Conservation (phyloP, 30 jellyfish, hydroid and myxozoan genomes). For the Nemopilema nomurai region DNA sequence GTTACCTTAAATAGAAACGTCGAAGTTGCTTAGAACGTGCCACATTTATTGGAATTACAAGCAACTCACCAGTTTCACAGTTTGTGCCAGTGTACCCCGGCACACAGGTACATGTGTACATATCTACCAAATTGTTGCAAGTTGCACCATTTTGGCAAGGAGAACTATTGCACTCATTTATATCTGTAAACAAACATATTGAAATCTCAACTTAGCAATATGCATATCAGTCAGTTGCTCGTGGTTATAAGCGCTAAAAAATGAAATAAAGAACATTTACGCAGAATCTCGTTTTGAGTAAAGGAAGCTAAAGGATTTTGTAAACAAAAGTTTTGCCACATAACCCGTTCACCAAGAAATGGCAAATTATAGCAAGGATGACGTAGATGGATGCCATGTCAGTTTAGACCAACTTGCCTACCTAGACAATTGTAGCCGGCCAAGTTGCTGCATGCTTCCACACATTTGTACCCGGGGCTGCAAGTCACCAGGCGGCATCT, state of each 20-base stretch:
- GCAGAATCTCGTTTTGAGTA: too few species aligned
- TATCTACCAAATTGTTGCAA: conserved; percentile 19
- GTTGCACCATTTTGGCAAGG: conserved; percentile 51
- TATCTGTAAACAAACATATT: too few species aligned
- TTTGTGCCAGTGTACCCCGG: conserved; percentile 22
- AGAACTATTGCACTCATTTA: conserved; percentile 29
- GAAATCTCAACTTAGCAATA: too few species aligned
- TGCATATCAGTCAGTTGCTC: too few species aligned
- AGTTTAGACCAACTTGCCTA: background rate
- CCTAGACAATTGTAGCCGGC: conserved; percentile 35
- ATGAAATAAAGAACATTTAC: too few species aligned
- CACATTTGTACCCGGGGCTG: conserved; percentile 17
- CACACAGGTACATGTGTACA: conserved; percentile 26
- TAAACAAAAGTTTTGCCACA: too few species aligned
- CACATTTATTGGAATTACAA: background rate
- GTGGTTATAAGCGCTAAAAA: too few species aligned
- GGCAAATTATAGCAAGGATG: too few species aligned
- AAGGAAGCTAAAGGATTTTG: too few species aligned
- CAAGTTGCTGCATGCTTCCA: conserved; percentile 8
- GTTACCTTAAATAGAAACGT: background rate
- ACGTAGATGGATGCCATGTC: background rate
- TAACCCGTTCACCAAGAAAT: too few species aligned
- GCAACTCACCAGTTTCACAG: conserved; percentile 4
- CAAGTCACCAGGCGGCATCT: conserved; percentile 28
- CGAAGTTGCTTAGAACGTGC: background rate